Evolutionary conservation across 2,113 vertebrate species (phyloP), one percentile per base, ranked within the genome.

Genomic region (Epinephelus cyanopodus): DNA sequence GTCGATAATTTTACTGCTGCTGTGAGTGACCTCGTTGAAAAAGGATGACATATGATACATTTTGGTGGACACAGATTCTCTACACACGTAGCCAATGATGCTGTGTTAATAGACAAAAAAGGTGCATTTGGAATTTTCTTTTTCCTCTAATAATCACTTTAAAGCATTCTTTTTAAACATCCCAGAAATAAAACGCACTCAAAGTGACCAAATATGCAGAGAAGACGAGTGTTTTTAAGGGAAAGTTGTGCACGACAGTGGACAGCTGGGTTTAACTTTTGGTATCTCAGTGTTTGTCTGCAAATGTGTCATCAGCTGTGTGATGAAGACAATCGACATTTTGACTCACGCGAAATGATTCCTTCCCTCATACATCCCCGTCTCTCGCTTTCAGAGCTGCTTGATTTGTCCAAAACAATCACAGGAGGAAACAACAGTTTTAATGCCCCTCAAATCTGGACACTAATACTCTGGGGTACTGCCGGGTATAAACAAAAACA

Each of bases 401-500:
- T 89, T 65, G 82, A 92, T 94, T 92, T 92, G 89, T 92, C 93
- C 83, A 92, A 93, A 95, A 92, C 82, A 87, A 92, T 91, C 88
- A 89, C 90, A 88, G 88, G 94, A 95, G 94, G 93, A 95, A 95
- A 94, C 91, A 92, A 88, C 88, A 87, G 77, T 74, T 92, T 80
- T 85, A 88, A 94, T 93, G 94, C 92, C 93, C 89, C 93, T 93
- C 72, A 82, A 88, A 93, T 87, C 77, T 85, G 87, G 90, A 93
- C 91, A 89, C 81, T 66, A 75, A 89, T 76, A 84, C 82, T 90
- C 69, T 45, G 19, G 87, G 87, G 77, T 74, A 77, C 60, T 81
- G 77, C 86, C 68, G 80, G 79, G 86, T 87, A 52, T 37, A 83
- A 57, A 12, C 27, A 53, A 53, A 52, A 6, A 52, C 39, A 45